These are phyloP conservation scores for Tiliacea aurago DNA, from an alignment of 2,888 invertebrate species.

Conservation along the genomic window DNA sequence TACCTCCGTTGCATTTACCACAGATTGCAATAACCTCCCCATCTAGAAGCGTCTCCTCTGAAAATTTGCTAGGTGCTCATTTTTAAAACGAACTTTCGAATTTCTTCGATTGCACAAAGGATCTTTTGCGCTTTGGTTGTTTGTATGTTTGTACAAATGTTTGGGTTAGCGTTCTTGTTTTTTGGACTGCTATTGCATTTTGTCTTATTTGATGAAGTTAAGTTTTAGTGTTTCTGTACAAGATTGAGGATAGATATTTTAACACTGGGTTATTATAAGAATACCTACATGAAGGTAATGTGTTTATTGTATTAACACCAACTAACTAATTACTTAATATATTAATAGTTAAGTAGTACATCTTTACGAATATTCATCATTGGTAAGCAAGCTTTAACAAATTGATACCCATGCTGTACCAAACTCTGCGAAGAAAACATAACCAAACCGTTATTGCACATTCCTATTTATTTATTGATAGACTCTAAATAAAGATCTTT, in stretches of 20 bases:
- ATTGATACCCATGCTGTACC: neutral
- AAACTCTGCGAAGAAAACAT: neutral
- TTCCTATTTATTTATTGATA: neutral
- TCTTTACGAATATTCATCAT: too few relatives aligned
- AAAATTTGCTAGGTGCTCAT: conserved; percentile 69
- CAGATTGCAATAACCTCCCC: conserved; percentile 72
- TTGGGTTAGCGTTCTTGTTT: neutral
- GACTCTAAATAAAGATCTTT: neutral
- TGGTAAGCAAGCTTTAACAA: neutral
- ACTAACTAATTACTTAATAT: too few relatives aligned
- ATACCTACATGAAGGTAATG: neutral
- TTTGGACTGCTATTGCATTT: neutral
- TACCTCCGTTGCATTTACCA: conserved; percentile 69
- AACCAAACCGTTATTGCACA: neutral
- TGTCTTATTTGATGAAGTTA: neutral
- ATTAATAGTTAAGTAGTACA: neutral
- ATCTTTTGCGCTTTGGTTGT: conserved; percentile 35
- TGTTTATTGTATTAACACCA: too few relatives aligned
- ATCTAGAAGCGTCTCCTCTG: conserved; percentile 64
- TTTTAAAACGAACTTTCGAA: conserved; percentile 62
- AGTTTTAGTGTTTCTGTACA: neutral
- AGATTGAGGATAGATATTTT: neutral
- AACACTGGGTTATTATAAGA: neutral
- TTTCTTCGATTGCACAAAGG: conserved; percentile 63
- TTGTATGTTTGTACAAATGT: conserved; percentile 4